Conservation (phyloP, 2,888 invertebrate genomes). For the Cetonia aurata region DNA sequence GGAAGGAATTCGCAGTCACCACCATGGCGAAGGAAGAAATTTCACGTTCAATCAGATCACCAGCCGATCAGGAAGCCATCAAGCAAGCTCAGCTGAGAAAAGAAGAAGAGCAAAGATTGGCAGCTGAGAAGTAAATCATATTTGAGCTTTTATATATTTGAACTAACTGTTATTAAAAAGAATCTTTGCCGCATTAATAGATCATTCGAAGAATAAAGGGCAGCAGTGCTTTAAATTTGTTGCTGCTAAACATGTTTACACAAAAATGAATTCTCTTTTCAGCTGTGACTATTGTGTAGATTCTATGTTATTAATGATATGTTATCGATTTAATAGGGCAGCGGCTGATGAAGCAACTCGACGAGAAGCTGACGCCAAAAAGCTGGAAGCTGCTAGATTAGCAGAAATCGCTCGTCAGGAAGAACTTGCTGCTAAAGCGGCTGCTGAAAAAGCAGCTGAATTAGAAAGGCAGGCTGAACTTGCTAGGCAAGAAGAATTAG, state of each 20-base stretch:
- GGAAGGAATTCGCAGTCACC: conserved; percentile 13
- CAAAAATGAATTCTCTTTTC: too few species aligned
- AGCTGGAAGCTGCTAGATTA: conserved; percentile 67
- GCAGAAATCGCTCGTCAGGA: conserved; percentile 69
- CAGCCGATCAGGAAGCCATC: conserved; percentile 50
- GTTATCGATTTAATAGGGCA: conserved; percentile 62
- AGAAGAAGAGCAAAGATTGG: conserved; percentile 75
- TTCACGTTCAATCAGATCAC: conserved; percentile 37
- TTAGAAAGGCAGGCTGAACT: conserved; percentile 63
- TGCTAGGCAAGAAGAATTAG: conserved; percentile 62
- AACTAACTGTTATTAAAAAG: too few species aligned
- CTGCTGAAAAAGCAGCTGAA: conserved; percentile 67
- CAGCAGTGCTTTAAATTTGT: too few species aligned
- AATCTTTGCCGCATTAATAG: too few species aligned
- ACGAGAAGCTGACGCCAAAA: conserved; percentile 67
- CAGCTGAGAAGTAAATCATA: conserved; percentile 71
- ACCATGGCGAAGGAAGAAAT: conserved; percentile 30
- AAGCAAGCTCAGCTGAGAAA: conserved; percentile 70
- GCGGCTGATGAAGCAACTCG: conserved; percentile 70
- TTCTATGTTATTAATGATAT: conserved; percentile 2
- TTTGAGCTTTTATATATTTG: too few species aligned
- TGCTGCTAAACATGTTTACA: too few species aligned
- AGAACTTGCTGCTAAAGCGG: conserved; percentile 66
- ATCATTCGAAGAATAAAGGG: too few species aligned
- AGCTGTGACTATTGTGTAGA: too few species aligned